Evolutionary conservation across 2,888 invertebrate genomes (phyloP).

Genomic region (Drosophila sordidula): DNA sequence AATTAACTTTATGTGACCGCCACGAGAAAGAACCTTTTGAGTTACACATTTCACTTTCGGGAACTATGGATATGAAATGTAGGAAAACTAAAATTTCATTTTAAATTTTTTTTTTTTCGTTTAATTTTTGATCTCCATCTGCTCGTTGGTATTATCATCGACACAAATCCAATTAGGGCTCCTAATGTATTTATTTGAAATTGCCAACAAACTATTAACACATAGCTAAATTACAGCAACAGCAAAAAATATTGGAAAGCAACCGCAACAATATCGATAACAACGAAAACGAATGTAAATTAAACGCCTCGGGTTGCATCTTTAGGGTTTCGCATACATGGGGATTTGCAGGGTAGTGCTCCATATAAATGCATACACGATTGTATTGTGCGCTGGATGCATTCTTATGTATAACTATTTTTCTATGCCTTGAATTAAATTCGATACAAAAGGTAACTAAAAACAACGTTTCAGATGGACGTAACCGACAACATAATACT

Average conservation of each 20-base stretch:
- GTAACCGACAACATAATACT: too few species aligned
- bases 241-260: conserved; percentile 20
- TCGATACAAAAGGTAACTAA: conserved; percentile 45
- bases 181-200: conserved; percentile 56
- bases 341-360: conserved; percentile 12
- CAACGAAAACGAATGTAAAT: conserved; percentile 61
- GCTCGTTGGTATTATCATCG: background rate
- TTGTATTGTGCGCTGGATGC: conserved; percentile 7
- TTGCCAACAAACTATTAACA: conserved; percentile 40
- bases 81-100: background rate
- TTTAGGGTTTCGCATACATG: conserved; percentile 57
- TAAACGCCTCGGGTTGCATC: conserved; percentile 54
- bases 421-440: conserved; percentile 79
- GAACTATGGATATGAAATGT: background rate
- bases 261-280: conserved; percentile 39
- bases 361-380: conserved; percentile 57
- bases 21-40: background rate
- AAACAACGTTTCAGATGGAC: conserved; percentile 1
- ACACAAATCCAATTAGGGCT: conserved; percentile 64
- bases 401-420: conserved; percentile 64
- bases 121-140: background rate
- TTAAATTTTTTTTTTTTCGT: background rate
- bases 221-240: conserved; percentile 41
- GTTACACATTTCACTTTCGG: background rate
- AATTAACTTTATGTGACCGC: too few species aligned